Percentiles rank a stretch among this genome's conserved stretches.
Evolutionary conservation across 2,797 vertebrate genomes (phyloP).

Genomic region (Toxotes lorentzi): DNA sequence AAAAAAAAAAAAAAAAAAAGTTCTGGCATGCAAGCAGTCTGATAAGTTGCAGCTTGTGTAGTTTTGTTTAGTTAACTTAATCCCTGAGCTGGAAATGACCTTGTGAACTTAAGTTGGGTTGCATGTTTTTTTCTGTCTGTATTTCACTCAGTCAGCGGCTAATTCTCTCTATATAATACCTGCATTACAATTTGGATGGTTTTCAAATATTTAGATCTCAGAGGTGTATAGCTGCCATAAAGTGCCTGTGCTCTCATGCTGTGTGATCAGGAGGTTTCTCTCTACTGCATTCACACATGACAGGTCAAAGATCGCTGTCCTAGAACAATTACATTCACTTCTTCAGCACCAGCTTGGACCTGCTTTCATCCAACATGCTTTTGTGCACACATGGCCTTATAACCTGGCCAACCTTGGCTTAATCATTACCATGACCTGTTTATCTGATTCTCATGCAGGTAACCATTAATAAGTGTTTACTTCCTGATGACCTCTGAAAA

Average conservation of each 20-base stretch:
- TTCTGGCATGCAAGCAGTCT: conserved; percentile 83
- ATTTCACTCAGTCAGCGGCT: conserved; percentile 73
- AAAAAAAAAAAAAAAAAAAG: conserved; percentile 67
- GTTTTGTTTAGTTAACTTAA: conserved; percentile 88
- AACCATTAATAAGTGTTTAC: conserved; percentile 99
- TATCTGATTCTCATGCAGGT: conserved; percentile 95
- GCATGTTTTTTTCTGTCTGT: conserved; percentile 67
- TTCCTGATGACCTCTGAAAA: conserved; percentile 96
- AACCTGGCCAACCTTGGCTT: conserved; percentile 87
- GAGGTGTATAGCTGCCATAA: conserved; percentile 29
- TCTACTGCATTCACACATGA: conserved; percentile 76
- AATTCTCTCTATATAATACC: conserved; percentile 65
- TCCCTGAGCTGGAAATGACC: conserved; percentile 87
- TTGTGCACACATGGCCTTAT: conserved; percentile 85
- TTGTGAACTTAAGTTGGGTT: conserved; percentile 82
- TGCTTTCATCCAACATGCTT: conserved; percentile 79
- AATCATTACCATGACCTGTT: conserved; percentile 98
- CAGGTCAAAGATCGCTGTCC: conserved; percentile 84
- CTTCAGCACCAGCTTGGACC: conserved; percentile 77
- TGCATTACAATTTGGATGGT: conserved; percentile 68
- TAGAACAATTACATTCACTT: conserved; percentile 83
- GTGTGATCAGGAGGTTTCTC: conserved; percentile 33
- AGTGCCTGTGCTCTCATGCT: conserved; percentile 17
- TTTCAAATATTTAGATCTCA: conserved; percentile 71
- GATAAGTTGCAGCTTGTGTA: conserved; percentile 89